Conservation (phyloP, 2,113 vertebrate genomes). For the Natator depressus region DNA sequence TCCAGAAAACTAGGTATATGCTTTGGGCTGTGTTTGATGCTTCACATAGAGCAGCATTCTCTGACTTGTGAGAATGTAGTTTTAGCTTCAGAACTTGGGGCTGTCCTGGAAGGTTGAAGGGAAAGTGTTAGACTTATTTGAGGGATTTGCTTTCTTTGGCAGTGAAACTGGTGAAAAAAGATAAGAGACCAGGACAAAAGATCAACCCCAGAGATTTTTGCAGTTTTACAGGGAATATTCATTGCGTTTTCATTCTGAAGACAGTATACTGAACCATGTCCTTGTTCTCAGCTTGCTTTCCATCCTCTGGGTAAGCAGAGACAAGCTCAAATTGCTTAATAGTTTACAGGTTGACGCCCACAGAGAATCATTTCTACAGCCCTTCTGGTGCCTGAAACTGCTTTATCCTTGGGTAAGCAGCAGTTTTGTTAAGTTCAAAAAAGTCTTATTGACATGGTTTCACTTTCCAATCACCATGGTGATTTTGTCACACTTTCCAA, state of each 20-base stretch:
- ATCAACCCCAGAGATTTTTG: background rate
- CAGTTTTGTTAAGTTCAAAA: background rate
- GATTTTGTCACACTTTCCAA: background rate
- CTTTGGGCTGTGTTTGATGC: background rate
- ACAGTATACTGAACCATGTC: background rate
- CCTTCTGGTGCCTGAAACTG: background rate
- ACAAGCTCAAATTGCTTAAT: background rate
- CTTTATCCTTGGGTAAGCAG: background rate
- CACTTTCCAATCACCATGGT: background rate
- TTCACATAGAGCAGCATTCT: background rate
- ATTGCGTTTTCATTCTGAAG: background rate
- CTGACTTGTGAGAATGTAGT: background rate
- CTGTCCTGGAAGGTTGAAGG: background rate
- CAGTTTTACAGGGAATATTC: background rate
- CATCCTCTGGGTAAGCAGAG: background rate
- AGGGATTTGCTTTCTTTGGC: background rate
- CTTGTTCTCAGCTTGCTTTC: background rate
- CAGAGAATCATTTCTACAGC: background rate
- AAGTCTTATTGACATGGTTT: background rate
- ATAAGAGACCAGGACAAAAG: background rate
- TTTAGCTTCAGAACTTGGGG: background rate
- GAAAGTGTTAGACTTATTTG: background rate
- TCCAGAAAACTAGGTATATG: background rate
- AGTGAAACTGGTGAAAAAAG: background rate
- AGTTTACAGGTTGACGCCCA: background rate